phyloP scores from a whole-genome alignment of 2,797 vertebrate species.

The Periophthalmus magnuspinnatus region DNA sequence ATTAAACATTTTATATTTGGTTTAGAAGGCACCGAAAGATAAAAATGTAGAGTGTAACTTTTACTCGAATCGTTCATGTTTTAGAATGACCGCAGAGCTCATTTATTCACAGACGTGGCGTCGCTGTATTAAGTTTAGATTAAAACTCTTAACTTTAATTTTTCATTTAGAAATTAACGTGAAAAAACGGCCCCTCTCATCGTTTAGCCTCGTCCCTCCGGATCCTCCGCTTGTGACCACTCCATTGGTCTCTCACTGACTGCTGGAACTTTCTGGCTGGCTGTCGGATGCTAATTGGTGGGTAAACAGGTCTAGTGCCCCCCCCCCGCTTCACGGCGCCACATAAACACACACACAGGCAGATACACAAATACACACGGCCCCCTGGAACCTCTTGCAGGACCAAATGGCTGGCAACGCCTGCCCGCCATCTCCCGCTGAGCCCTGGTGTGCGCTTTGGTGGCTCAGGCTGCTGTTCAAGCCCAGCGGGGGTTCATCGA shows the following conservation, averaged over 20 bases:
- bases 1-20: slow-evolving; percentile 30
- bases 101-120: neutral
- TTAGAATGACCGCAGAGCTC: neutral
- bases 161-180: slow-evolving; percentile 5
- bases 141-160: slow-evolving; percentile 17
- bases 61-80: too few species aligned
- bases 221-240: slow-evolving; percentile 50
- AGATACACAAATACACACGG: slow-evolving; percentile 68
- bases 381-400: slow-evolving; percentile 82
- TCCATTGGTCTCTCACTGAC: slow-evolving; percentile 71
- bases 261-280: slow-evolving; percentile 83
- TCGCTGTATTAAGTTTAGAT: neutral
- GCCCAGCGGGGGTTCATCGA: slow-evolving; percentile 81
- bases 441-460: slow-evolving; percentile 83
- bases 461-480: slow-evolving; percentile 87
- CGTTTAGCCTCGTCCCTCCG: slow-evolving; percentile 51
- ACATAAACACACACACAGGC: slow-evolving; percentile 50
- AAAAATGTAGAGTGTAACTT: too few species aligned
- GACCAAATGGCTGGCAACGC: slow-evolving; percentile 86
- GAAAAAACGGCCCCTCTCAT: slow-evolving; percentile 54
- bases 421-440: slow-evolving; percentile 83
- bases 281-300: slow-evolving; percentile 84
- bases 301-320: slow-evolving; percentile 80
- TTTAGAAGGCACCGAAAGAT: neutral
- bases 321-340: slow-evolving; percentile 32